Percentiles rank a stretch among this genome's conserved stretches.
These are phyloP conservation scores for Leucopsar rothschildi DNA, from an alignment of 2,113 vertebrate species.

Conservation along the genomic window DNA sequence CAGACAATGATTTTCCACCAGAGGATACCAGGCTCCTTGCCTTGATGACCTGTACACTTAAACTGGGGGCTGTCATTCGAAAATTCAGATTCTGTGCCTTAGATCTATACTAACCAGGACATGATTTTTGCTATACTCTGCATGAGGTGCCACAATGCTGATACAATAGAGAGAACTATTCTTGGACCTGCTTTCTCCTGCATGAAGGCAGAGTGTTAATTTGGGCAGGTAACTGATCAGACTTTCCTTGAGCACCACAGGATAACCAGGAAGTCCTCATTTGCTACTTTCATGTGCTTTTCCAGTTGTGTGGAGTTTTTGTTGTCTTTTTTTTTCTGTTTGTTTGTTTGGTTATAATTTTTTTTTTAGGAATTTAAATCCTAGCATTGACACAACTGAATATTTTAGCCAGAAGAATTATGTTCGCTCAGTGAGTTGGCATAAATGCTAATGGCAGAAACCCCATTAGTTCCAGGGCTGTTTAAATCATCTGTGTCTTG, in stretches of 20 bases:
- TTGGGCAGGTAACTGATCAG: not conserved
- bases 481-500: not conserved
- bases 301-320: not conserved
- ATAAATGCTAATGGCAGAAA: not conserved
- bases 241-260: not conserved
- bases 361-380: not conserved
- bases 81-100: not conserved
- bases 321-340: not conserved
- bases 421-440: not conserved
- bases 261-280: not conserved
- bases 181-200: not conserved
- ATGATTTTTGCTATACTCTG: not conserved
- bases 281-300: not conserved
- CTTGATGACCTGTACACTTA: not conserved
- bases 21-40: not conserved
- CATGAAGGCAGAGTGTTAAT: not conserved
- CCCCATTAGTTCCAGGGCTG: not conserved
- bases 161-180: not conserved
- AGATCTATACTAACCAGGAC: fast-evolving
- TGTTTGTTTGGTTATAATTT: not conserved
- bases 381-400: not conserved
- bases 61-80: not conserved
- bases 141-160: not conserved
- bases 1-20: not conserved
- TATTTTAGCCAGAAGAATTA: not conserved